Conservation (phyloP, 2,888 invertebrate species). For the Girardia tigrina region DNA sequence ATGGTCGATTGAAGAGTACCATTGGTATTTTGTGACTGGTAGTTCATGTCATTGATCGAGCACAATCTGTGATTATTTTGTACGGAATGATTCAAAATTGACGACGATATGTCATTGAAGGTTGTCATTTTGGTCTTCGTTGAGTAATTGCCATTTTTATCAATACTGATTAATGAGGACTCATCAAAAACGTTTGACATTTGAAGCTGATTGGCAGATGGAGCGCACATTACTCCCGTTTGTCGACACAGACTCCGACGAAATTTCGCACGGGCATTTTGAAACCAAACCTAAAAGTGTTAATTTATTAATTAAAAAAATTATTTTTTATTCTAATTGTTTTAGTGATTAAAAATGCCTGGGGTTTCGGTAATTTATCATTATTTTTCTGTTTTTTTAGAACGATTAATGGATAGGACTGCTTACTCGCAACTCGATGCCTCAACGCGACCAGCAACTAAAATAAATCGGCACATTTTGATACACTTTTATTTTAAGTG, state of each 20-base stretch:
- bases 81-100: slow-evolving; percentile 11
- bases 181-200: slow-evolving; percentile 12
- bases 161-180: not conserved
- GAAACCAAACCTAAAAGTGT: slow-evolving; percentile 37
- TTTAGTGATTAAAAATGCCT: not conserved
- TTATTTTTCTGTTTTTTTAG: slow-evolving; percentile 14
- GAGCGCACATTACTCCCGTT: slow-evolving; percentile 15
- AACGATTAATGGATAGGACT: not conserved
- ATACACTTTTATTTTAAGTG: not conserved
- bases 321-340: not conserved
- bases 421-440: not conserved
- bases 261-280: slow-evolving; percentile 37
- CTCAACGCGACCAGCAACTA: not conserved
- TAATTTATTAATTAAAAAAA: too few relatives aligned
- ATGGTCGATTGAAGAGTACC: not conserved
- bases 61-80: slow-evolving; percentile 1
- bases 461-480: not conserved
- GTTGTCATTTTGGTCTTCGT: not conserved
- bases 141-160: slow-evolving; percentile 23
- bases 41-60: not conserved
- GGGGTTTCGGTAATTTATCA: slow-evolving; percentile 1
- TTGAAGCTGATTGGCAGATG: slow-evolving; percentile 11
- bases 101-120: slow-evolving; percentile 17
- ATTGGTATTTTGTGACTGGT: not conserved
- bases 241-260: slow-evolving; percentile 32